Evolutionary conservation across 2,888 invertebrate genomes (phyloP), one percentile per base, ranked within the genome.

Genomic region (Zaprionus bogoriensis): DNA sequence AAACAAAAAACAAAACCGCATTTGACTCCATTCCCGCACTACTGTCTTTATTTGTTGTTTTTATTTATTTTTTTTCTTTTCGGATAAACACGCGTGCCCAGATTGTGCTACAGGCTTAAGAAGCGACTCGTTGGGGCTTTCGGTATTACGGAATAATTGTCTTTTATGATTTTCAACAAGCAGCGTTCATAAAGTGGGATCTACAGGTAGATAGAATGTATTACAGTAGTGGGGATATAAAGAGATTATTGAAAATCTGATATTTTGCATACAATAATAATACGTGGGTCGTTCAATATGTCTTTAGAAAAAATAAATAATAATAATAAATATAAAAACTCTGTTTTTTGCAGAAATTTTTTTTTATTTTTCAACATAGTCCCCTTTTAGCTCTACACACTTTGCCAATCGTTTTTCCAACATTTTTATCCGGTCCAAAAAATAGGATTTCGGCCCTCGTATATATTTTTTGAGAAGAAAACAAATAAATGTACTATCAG

Each of bases 31-130:
- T 39, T 39, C 42, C 50, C 36, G 53, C 52, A 41, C 53, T 53
- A 57, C 64, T 50, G 45, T 54, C 20, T 44, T 64, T 55, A 58
- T 62, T 52, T 57, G 22, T 38, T 68, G 41, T 41, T 59, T 52
- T 59, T 42, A 28, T 70, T 69, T 27, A 6, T 44, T 4, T 10
- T 27, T 48, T 48, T 41, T 42, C 10, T 41, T 62, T 52, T 23
- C 23, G 59, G 46, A 52, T 54, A 74, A 63, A 42, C 47, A 60
- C 50, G 46, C 32, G 51, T 74, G 53, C 63, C 36, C 2, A 22
- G 25, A 17, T 23, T 48, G 22, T 25, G 20, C 44, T 51, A 46
- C 27, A 20, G 27, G 32, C 41, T 48, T 47, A 32, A 25, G 14
- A 28, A 23, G 22, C 45, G 14, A 50, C 45, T 3, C 25, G 36